Conservation (phyloP, 2,113 vertebrate species). For the Perca fluviatilis region DNA sequence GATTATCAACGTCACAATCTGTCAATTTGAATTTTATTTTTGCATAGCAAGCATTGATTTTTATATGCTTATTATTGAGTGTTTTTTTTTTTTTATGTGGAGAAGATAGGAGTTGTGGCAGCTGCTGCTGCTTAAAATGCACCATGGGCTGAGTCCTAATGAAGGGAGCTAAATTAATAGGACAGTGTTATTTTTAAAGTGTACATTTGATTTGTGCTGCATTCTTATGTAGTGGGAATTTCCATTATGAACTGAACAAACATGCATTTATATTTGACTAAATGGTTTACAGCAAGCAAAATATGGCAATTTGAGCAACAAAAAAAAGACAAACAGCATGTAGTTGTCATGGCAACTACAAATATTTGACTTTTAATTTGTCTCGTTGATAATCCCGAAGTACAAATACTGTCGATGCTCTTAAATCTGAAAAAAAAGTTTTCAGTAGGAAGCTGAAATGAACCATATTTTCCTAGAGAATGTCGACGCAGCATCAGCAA, state of each 20-base stretch:
- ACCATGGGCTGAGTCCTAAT: background rate
- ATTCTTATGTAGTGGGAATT: background rate
- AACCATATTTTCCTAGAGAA: background rate
- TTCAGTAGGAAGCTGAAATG: background rate
- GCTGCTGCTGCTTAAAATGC: constrained; percentile 24
- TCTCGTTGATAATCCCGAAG: too few species aligned
- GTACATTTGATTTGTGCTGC: background rate
- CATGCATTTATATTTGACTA: background rate
- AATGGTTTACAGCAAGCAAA: background rate
- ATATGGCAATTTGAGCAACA: background rate
- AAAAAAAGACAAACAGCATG: background rate
- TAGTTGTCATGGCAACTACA: too few species aligned
- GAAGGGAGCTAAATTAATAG: background rate
- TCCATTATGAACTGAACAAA: background rate
- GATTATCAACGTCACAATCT: background rate
- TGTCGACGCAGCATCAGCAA: background rate
- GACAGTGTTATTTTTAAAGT: background rate
- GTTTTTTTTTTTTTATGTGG: background rate
- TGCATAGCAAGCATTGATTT: background rate
- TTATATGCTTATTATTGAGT: background rate
- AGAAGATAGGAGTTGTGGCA: background rate
- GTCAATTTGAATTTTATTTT: background rate
- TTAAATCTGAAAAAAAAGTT: background rate
- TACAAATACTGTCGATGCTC: background rate
- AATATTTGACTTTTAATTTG: too few species aligned